Percentiles rank a stretch among this genome's conserved stretches.
phyloP scores from a whole-genome alignment of 2,797 vertebrate species.

The Decapterus maruadsi region DNA sequence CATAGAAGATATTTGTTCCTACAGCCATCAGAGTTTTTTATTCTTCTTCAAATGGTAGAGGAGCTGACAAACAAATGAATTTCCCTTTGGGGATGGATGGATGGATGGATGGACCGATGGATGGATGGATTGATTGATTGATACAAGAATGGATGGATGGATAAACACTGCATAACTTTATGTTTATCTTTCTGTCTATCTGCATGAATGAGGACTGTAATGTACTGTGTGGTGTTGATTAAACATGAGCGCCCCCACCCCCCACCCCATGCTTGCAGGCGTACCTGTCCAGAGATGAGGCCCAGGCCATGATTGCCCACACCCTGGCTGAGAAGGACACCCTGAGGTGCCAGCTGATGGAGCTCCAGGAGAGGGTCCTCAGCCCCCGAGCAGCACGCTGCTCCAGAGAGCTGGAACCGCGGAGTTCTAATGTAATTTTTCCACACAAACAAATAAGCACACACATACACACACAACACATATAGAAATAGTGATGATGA shows the following conservation, averaged over 20 bases:
- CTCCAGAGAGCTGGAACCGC: conserved; percentile 6
- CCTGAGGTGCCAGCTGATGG: conserved; percentile 87
- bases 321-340: conserved; percentile 90
- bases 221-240: background rate
- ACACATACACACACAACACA: background rate
- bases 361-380: conserved; percentile 86
- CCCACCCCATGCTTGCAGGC: conserved; percentile 77
- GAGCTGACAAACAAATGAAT: too few relatives aligned
- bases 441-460: background rate
- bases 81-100: too few relatives aligned
- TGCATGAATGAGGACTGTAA: too few relatives aligned
- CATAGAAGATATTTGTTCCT: too few relatives aligned
- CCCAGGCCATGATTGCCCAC: conserved; percentile 87
- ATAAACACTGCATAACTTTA: too few relatives aligned
- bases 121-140: too few relatives aligned
- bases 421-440: conserved; percentile 57
- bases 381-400: conserved; percentile 70
- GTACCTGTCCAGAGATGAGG: conserved; percentile 87
- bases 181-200: too few relatives aligned
- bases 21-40: too few relatives aligned
- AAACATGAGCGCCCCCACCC: background rate
- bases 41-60: too few relatives aligned
- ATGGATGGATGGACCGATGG: too few relatives aligned
- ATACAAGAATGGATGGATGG: too few relatives aligned
- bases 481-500: background rate